A percentile compares a stretch with the other conserved stretches of the same genome.
Conservation (phyloP, 2,888 invertebrate species). For the Entomobrya proxima region DNA sequence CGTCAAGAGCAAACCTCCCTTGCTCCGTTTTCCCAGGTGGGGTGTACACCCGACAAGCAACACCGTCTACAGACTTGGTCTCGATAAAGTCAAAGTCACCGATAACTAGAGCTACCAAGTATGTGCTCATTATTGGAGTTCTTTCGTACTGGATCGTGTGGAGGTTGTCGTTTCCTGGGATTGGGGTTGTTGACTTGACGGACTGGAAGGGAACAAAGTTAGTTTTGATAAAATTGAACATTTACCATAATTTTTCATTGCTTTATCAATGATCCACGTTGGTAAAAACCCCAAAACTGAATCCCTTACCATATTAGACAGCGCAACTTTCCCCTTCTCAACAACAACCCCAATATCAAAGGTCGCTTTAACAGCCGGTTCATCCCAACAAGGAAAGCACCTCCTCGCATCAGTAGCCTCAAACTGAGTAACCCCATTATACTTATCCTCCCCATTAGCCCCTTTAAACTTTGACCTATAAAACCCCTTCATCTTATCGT, state of each 20-base stretch:
- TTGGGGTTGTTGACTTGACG: conserved; percentile 76
- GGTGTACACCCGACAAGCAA: conserved; percentile 88
- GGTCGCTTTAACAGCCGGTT: conserved; percentile 95
- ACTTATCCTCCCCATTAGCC: conserved; percentile 85
- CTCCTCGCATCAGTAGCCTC: conserved; percentile 92
- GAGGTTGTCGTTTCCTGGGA: conserved; percentile 77
- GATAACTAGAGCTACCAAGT: conserved; percentile 94
- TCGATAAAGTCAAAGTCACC: conserved; percentile 97
- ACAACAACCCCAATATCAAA: conserved; percentile 92
- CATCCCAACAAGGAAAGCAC: conserved; percentile 99
- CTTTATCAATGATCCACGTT: background rate
- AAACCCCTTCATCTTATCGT: conserved; percentile 88
- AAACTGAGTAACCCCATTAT: conserved; percentile 94
- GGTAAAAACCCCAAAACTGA: background rate
- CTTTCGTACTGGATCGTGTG: conserved; percentile 85
- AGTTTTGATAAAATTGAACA: background rate
- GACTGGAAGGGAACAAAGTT: conserved; percentile 76
- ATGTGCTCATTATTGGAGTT: conserved; percentile 88
- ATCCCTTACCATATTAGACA: conserved; percentile 91
- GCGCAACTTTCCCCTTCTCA: conserved; percentile 87
- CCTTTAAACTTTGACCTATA: conserved; percentile 90
- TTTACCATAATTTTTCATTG: background rate
- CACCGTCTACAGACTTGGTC: conserved; percentile 88
- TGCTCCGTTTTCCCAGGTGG: conserved; percentile 94
- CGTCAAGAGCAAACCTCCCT: conserved; percentile 93